A percentile compares a stretch with the other conserved stretches of the same genome.
Conservation (phyloP, 2,888 invertebrate genomes). For the Antheraea yamamai region DNA sequence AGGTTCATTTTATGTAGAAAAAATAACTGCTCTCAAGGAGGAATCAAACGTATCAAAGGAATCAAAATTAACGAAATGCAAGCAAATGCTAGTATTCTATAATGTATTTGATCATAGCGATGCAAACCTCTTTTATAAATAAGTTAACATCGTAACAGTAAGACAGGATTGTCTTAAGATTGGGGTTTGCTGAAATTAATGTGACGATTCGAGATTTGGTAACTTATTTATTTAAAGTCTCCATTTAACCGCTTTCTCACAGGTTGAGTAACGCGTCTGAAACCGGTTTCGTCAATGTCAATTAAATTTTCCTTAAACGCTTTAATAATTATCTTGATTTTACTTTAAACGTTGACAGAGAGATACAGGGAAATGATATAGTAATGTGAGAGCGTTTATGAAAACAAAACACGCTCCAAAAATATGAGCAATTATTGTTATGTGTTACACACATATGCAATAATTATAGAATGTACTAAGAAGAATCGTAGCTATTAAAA, state of each 20-base stretch:
- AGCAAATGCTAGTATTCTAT: no score
- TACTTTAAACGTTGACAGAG: not conserved
- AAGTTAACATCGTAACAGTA: not conserved
- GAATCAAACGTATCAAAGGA: no score
- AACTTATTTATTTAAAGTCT: not conserved
- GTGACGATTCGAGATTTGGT: not conserved
- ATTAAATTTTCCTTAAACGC: not conserved
- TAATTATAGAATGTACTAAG: not conserved
- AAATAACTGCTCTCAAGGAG: no score
- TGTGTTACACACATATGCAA: no score
- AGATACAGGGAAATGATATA: conserved; percentile 1
- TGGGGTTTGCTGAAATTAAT: no score
- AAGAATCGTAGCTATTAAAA: not conserved
- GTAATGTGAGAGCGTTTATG: not conserved
- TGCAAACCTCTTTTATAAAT: not conserved
- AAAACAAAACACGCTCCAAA: not conserved
- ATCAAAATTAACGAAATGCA: no score
- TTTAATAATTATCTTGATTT: not conserved
- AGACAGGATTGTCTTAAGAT: no score
- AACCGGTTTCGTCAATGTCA: not conserved
- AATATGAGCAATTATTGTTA: not conserved
- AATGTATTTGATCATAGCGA: no score
- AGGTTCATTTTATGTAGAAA: no score
- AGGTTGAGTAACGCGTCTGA: not conserved
- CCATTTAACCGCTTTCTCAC: not conserved